phyloP scores from a whole-genome alignment of 2,113 vertebrate genomes.

The Gila orcuttii region DNA sequence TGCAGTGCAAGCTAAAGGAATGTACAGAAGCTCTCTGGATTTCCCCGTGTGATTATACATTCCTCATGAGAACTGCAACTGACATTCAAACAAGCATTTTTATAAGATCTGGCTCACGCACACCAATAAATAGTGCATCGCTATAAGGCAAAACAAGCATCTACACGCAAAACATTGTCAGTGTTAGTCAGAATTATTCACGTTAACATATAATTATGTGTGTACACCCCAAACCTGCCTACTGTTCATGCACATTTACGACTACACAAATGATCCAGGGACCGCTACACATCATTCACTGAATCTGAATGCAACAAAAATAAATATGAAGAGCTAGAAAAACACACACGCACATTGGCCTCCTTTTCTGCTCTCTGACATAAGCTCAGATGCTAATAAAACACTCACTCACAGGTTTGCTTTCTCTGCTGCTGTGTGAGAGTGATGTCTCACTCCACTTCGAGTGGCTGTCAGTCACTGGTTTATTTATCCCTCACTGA shows the following conservation, averaged over 20 bases:
- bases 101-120: slow-evolving; percentile 31
- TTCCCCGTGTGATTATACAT: slow-evolving; percentile 43
- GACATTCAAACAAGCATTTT: slow-evolving; percentile 47
- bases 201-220: slow-evolving; percentile 46
- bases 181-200: background rate
- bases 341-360: slow-evolving; percentile 39
- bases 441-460: slow-evolving; percentile 36
- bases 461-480: slow-evolving; percentile 28
- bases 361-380: slow-evolving; percentile 5
- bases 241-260: slow-evolving; percentile 23
- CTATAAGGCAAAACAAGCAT: slow-evolving; percentile 26
- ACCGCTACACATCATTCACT: background rate
- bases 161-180: slow-evolving; percentile 27
- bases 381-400: slow-evolving; percentile 33
- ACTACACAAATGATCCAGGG: slow-evolving; percentile 6
- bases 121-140: slow-evolving; percentile 39
- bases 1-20: slow-evolving; percentile 55
- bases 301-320: slow-evolving; percentile 39
- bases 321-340: slow-evolving; percentile 51
- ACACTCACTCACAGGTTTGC: slow-evolving; percentile 38
- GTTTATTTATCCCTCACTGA: slow-evolving; percentile 16
- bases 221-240: slow-evolving; percentile 21
- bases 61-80: slow-evolving; percentile 61
- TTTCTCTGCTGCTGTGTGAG: slow-evolving; percentile 29
- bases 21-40: slow-evolving; percentile 55